Base-by-base conservation (phyloP, 1,140 invertebrate species). In the Nephila pilipes region DNA sequence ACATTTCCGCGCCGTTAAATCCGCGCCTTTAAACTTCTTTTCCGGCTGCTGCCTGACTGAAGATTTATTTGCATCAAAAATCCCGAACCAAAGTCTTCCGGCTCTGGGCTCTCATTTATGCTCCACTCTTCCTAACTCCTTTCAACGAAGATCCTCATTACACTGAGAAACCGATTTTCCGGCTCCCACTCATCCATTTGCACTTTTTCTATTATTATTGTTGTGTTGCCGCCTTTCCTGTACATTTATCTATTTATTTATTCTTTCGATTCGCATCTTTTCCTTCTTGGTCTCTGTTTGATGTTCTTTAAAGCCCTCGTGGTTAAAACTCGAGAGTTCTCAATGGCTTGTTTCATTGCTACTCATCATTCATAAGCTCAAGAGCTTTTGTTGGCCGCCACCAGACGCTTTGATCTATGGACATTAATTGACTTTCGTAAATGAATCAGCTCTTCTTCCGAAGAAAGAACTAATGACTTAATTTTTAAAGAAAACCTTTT, bases 31-130 rank as follows among this genome's bases (percentile, higher is more conserved):
- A 57, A 87, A 87, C 85, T 87, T 87, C 85, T 87, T 87, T 87
- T 87, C 60, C 32, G 58, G 60, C 18, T 87, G 55, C 85, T 29
- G 85, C 85, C 20, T 87, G 29, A 38, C 22, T 87, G 22, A 87
- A 87, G 85, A 87, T 87, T 87, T 87, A 63, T 87, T 69, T 87
- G 85, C 85, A 87, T 87, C 60, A 87, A 87, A 87, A 87, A 65
- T 65, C 60, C 36, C 36, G 22, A 36, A 58, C 60, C 32, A 87
- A 87, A 60, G 58, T 54, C 29, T 87, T 65, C 60, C 85, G 55
- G 25, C 32, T 58, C 29, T 22, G 12, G 29, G 38, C 85, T n/a
- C 85, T 87, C 85, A 87, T 87, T 87, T 87, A 87, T 60, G 57
- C 36, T 29, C 18, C 18, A 25, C 54, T 32, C 57, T 63, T 63